Conservation (phyloP, 2,888 invertebrate genomes). For the Tenthredo amoena region DNA sequence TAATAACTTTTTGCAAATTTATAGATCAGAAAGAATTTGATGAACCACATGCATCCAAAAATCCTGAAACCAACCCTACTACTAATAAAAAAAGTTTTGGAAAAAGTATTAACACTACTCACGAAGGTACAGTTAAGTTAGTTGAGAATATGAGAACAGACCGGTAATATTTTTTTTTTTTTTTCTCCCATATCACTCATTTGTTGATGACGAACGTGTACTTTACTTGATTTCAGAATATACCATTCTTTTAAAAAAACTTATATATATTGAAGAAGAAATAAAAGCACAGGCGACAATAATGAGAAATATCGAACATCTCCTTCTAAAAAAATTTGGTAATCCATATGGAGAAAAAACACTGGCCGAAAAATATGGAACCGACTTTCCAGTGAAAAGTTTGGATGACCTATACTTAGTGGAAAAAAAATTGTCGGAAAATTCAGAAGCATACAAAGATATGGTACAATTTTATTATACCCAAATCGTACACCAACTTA, state of each 20-base stretch:
- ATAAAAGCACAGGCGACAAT: constrained; percentile 9
- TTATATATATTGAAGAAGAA: constrained; percentile 11
- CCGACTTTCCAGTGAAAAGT: constrained; percentile 11
- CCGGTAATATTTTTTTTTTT: neutral
- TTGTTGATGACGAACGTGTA: neutral
- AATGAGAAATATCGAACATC: constrained; percentile 23
- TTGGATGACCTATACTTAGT: constrained; percentile 1
- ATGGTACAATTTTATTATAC: constrained; percentile 8
- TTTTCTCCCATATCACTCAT: neutral
- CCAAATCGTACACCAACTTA: constrained; percentile 5
- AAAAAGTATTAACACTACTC: constrained; percentile 3
- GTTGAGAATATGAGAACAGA: neutral
- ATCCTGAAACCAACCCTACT: neutral
- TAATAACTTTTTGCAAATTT: constrained; percentile 15
- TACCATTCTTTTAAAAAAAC: neutral
- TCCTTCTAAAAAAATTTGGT: constrained; percentile 2
- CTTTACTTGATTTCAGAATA: constrained; percentile 21
- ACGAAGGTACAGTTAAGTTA: constrained; percentile 11
- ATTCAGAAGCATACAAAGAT: neutral
- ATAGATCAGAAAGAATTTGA: constrained; percentile 28
- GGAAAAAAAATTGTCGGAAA: constrained; percentile 14
- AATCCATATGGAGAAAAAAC: constrained; percentile 2
- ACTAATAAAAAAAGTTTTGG: constrained; percentile 6
- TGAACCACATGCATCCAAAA: neutral
- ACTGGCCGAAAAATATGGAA: constrained; percentile 18